phyloP scores from a whole-genome alignment of 2,113 vertebrate genomes.

The Lepisosteus osseus region DNA sequence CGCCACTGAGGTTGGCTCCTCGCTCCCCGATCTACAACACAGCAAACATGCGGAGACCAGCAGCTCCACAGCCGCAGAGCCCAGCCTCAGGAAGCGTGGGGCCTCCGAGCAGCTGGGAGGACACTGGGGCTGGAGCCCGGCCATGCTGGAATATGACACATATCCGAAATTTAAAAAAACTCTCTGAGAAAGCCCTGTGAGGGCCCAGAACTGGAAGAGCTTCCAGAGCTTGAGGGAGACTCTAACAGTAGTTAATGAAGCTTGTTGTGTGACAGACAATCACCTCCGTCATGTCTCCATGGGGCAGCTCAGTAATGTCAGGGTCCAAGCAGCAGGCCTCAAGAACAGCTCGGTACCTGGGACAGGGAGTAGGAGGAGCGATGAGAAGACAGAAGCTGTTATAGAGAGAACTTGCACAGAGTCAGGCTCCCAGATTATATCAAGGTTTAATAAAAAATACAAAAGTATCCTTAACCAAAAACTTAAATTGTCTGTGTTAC shows the following conservation, averaged over 20 bases:
- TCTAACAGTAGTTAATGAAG: neutral
- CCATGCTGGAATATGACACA: too few species aligned
- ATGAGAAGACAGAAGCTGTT: neutral
- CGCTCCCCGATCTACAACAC: conserved; percentile 68
- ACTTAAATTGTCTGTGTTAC: neutral
- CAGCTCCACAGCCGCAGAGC: neutral
- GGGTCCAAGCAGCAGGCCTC: conserved; percentile 69
- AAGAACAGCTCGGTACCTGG: conserved; percentile 62
- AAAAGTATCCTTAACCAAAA: too few species aligned
- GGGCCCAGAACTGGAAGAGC: neutral
- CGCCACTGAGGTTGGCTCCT: conserved; percentile 73
- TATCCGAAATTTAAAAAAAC: too few species aligned
- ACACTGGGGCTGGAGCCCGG: too few species aligned
- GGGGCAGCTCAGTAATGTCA: conserved; percentile 65
- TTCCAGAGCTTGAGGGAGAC: neutral
- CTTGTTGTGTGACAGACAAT: neutral
- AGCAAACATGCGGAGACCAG: neutral
- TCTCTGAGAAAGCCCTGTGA: neutral
- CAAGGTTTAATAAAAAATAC: too few species aligned
- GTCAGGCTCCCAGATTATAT: too few species aligned
- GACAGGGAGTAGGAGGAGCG: conserved; percentile 2
- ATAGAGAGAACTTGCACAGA: too few species aligned
- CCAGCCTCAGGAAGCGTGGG: neutral
- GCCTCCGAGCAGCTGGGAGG: too few species aligned
- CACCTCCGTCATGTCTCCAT: conserved; percentile 78